phyloP scores from a whole-genome alignment of 1,140 invertebrate species.

The Drosophila pruinosa region DNA sequence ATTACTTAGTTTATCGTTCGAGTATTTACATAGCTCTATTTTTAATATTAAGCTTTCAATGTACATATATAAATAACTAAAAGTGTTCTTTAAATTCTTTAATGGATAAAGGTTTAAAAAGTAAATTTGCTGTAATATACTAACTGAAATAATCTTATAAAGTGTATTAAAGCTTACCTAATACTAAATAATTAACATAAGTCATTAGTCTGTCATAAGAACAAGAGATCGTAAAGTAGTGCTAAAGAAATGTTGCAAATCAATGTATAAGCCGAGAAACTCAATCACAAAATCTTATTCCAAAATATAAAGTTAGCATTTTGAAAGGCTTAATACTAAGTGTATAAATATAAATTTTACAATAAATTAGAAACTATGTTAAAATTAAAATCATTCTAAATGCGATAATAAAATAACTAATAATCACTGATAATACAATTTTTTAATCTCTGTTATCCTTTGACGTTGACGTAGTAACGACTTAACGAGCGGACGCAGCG shows the following conservation, averaged over 20 bases:
- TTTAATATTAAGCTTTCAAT: constrained; percentile 62
- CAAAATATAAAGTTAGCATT: constrained; percentile 17
- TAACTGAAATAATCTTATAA: constrained; percentile 53
- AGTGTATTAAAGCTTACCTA: constrained; percentile 44
- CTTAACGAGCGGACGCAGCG: too few species aligned
- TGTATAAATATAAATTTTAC: constrained; percentile 35
- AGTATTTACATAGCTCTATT: neutral
- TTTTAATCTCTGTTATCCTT: too few species aligned
- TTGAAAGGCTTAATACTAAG: constrained; percentile 42
- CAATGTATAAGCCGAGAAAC: constrained; percentile 59
- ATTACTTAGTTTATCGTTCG: constrained; percentile 12
- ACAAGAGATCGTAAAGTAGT: constrained; percentile 55
- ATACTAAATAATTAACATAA: constrained; percentile 59
- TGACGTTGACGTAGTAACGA: too few species aligned
- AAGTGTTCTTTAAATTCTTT: constrained; percentile 49
- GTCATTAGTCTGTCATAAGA: constrained; percentile 75
- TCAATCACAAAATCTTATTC: constrained; percentile 27
- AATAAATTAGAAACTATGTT: constrained; percentile 7
- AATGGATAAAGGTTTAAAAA: neutral
- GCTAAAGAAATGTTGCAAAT: constrained; percentile 64
- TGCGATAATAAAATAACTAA: constrained; percentile 31
- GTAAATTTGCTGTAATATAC: constrained; percentile 68
- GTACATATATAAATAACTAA: constrained; percentile 73
- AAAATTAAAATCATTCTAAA: neutral
- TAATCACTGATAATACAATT: constrained; percentile 4